Evolutionary conservation across 2,113 vertebrate species (phyloP).

Genomic region (Numenius arquata): DNA sequence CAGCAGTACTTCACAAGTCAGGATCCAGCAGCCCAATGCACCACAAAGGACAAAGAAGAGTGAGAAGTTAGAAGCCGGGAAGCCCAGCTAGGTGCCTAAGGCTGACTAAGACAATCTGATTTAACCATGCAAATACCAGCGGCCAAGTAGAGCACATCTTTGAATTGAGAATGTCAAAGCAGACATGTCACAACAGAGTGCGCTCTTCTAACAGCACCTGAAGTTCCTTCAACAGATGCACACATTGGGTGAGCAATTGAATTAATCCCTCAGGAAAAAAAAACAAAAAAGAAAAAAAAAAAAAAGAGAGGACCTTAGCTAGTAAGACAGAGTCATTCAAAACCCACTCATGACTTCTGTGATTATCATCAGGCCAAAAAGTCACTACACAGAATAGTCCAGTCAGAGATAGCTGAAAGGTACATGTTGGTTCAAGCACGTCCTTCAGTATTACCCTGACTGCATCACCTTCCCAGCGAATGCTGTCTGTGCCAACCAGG

Average conservation of each 20-base stretch:
- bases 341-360: not conserved
- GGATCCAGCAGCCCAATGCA: not conserved
- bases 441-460: not conserved
- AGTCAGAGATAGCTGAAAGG: not conserved
- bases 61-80: not conserved
- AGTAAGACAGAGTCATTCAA: not conserved
- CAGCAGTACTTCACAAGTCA: not conserved
- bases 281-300: too few relatives aligned
- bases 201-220: not conserved
- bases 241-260: not conserved
- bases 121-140: constrained; percentile 47
- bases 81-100: constrained; percentile 8
- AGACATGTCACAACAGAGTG: not conserved
- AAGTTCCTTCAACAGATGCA: not conserved
- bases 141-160: not conserved
- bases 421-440: not conserved
- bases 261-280: not conserved
- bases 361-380: not conserved
- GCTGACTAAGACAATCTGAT: not conserved
- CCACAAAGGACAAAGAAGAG: not conserved
- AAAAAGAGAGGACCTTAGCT: not conserved
- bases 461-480: not conserved
- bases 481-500: not conserved
- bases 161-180: not conserved
- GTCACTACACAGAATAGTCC: not conserved